Base-by-base conservation (phyloP, 2,797 vertebrate genomes). In the Sebastes diploproa region DNA sequence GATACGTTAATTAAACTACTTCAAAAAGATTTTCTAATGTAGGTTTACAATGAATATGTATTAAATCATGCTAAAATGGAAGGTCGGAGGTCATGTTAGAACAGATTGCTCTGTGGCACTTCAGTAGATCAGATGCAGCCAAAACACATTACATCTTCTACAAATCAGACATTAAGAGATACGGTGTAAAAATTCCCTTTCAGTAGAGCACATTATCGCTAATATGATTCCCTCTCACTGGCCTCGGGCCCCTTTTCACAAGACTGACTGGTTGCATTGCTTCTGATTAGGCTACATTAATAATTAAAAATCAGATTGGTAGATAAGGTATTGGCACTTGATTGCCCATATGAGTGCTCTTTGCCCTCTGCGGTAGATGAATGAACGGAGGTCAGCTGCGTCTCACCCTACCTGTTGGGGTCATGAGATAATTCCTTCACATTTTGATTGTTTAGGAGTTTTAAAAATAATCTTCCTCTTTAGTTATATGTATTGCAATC, bases 371-470 rank as follows among this genome's bases (percentile, higher is more conserved):
- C 18, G 62, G 59, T 18, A 59, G 30, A 76, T 46, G 6, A 77
- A 63, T 22, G 16, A 81, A 72, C n/a, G n/a, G 64, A 72, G 72
- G 76, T 71, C 67, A 79, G 56, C 64, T 59, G 52, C 32, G 18
- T 72, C 56, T 81, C 52, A 63, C 36, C 58, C n/a, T 58, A 32
- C 29, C 13, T 70, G 29, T 56, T 11, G 4, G 8, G 14, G 22
- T 64, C 13, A 25, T 46, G 16, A 55, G 3, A 75, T 38, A 69
- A 69, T 54, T 55, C 8, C 22, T 12, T 62, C 23, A 29, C 8
- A 8, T 63, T 73, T 30, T 36, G 1, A 20, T 22, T 65, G 52
- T 16, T 69, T 50, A 42, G 75, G 16, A 52, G 11, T 7, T 54
- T 32, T 30, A 18, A n/a, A 46, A 22, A 25, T 1, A n/a, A 55